Conservation (phyloP, 2,888 invertebrate species). For the Embidobia sp. region DNA sequence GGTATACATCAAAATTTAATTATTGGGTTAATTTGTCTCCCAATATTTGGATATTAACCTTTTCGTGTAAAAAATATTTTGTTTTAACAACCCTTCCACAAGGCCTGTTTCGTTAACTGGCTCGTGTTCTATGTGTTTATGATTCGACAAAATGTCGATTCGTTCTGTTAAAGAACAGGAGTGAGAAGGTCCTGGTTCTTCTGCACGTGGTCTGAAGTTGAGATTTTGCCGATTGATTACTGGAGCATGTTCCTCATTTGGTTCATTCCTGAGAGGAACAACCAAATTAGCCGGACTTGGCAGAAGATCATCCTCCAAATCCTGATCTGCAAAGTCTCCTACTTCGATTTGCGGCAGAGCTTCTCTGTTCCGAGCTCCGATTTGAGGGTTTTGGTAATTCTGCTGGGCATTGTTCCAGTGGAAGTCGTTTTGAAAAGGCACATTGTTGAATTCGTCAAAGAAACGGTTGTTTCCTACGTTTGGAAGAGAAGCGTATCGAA, state of each 20-base stretch:
- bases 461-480: conserved; percentile 51
- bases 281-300: conserved; percentile 67
- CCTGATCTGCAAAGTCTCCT: conserved; percentile 60
- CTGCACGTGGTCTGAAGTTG: conserved; percentile 50
- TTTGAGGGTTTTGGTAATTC: conserved; percentile 23
- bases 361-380: conserved; percentile 11
- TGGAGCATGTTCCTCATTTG: conserved; percentile 65
- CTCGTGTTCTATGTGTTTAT: conserved; percentile 76
- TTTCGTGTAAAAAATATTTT: no score
- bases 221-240: neutral
- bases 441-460: conserved; percentile 56
- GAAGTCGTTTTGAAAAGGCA: conserved; percentile 60
- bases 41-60: no score
- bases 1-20: no score
- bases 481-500: conserved; percentile 22
- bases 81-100: conserved; percentile 84
- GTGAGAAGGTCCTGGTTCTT: conserved; percentile 80
- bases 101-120: conserved; percentile 83
- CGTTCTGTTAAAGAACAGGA: conserved; percentile 85
- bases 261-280: conserved; percentile 63
- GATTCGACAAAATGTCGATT: conserved; percentile 84
- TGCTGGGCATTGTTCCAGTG: conserved; percentile 46
- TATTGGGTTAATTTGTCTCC: no score
- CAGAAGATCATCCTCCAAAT: conserved; percentile 68
- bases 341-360: conserved; percentile 8